Conservation (phyloP, 2,113 vertebrate species). For the Paradisaea rubra region DNA sequence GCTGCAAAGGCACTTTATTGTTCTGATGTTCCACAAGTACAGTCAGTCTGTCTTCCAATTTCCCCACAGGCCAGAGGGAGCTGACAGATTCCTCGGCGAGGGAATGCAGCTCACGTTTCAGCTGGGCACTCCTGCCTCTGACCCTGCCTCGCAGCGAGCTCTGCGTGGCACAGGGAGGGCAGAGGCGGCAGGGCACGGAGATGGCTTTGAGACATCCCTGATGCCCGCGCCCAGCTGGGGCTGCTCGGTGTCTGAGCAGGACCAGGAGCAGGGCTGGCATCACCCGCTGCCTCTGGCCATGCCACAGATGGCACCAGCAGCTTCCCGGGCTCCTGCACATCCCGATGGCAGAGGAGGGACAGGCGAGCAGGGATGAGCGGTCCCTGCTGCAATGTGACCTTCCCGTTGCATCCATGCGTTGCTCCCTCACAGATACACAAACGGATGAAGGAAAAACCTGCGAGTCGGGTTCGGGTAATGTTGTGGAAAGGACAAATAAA, state of each 20-base stretch:
- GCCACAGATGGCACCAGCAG: neutral
- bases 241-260: neutral
- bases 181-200: neutral
- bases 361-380: neutral
- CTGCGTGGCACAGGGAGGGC: neutral
- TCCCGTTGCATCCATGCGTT: neutral
- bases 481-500: neutral
- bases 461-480: neutral
- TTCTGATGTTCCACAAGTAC: neutral
- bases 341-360: neutral
- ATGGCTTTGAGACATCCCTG: neutral
- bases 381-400: conserved; percentile 13
- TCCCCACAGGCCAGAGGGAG: neutral
- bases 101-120: neutral
- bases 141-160: neutral
- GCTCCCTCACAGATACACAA: neutral
- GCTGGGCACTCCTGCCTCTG: neutral
- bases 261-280: neutral
- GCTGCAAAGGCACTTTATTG: neutral
- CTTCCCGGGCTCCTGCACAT: neutral
- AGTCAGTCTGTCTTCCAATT: neutral
- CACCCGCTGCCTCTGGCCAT: neutral
- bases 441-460: neutral
- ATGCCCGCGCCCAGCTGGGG: neutral
- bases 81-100: neutral